Base-by-base conservation (phyloP, 2,888 invertebrate species). In the Theristus sp. region DNA sequence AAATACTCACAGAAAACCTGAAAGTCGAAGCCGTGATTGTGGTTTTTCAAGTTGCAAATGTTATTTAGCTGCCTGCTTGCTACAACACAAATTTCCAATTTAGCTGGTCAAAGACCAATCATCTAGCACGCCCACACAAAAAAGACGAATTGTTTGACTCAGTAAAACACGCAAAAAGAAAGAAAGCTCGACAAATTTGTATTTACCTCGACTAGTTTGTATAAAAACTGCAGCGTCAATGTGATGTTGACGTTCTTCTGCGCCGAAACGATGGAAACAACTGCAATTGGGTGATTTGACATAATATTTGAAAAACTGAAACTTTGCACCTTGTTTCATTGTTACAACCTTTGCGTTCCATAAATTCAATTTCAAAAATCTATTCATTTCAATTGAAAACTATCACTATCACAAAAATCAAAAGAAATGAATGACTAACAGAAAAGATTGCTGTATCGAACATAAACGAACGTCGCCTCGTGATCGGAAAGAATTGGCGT, bases 181-280 rank as follows among this genome's bases (percentile, higher is more conserved):
- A 6, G 38, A 38, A 52, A 46, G 22, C 46, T 10, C 22, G 13
- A 46, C 46, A 46, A 17, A 10, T 22, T 22, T 10, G 13, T 46
- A 17, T 17, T 46, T 10, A 17, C 89, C 80, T 93, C 89, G 25
- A 91, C 91, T 66, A 90, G 84, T 81, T 94, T 96, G 79, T 96
- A 94, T 62, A 96, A 79, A 75, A 94, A 94, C 38, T 90, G 87
- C 76, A 98, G 91, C 1, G 96, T 86, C 63, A 98, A 78, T 0
- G 90, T 89, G 68, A 91, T 90, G 75, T 98, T 98, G 1, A 93
- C 89, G 78, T 98, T 98, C 75, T 91, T 93, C 76, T 87, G 88
- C 0, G 93, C 88, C 0, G 91, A 68, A 28, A 10, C 10, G 10
- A 71, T 61, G 13, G 69, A 64, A 1, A 73, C 73, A 63, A 73